These are phyloP conservation scores for Lordiphosa stackelbergi DNA, from an alignment of 1,140 invertebrate genomes.

Conservation along the genomic window DNA sequence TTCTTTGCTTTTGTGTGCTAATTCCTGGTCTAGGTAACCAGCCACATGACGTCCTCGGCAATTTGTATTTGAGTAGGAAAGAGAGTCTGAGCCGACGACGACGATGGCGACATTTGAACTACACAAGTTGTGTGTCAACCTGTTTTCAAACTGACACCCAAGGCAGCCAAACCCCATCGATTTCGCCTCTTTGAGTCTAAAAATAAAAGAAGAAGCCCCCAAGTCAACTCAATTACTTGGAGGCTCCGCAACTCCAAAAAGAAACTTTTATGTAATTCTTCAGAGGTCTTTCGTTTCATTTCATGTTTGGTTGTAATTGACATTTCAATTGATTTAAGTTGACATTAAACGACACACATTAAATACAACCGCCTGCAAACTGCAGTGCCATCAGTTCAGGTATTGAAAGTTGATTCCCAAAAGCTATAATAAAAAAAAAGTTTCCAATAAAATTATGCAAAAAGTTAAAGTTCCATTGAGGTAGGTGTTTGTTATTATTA, in stretches of 20 bases:
- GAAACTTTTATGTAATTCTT: conserved; percentile 15
- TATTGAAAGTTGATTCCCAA: conserved; percentile 13
- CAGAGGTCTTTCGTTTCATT: conserved; percentile 29
- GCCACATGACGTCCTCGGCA: conserved; percentile 31
- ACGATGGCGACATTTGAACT: conserved; percentile 50
- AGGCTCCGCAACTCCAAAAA: conserved; percentile 12
- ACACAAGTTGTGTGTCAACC: conserved; percentile 59
- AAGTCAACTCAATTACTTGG: conserved; percentile 54
- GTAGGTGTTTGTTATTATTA: no score
- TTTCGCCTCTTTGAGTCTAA: conserved; percentile 28
- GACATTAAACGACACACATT: conserved; percentile 57
- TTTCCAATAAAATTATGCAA: not conserved
- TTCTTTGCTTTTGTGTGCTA: conserved; percentile 23
- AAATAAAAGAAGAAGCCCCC: conserved; percentile 25
- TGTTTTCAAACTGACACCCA: conserved; percentile 55
- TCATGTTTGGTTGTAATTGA: conserved; percentile 64
- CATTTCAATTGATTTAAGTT: conserved; percentile 71
- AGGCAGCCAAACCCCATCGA: conserved; percentile 23
- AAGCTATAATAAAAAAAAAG: not conserved
- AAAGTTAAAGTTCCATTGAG: no score
- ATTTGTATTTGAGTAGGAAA: conserved; percentile 20
- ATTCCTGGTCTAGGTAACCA: conserved; percentile 36
- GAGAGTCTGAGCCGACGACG: conserved; percentile 5
- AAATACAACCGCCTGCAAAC: conserved; percentile 25
- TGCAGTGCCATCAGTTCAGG: conserved; percentile 5